Percentiles rank a stretch among this genome's conserved stretches.
Evolutionary conservation across 2,888 invertebrate genomes (phyloP).

Genomic region (Aleiodes leptofemur): DNA sequence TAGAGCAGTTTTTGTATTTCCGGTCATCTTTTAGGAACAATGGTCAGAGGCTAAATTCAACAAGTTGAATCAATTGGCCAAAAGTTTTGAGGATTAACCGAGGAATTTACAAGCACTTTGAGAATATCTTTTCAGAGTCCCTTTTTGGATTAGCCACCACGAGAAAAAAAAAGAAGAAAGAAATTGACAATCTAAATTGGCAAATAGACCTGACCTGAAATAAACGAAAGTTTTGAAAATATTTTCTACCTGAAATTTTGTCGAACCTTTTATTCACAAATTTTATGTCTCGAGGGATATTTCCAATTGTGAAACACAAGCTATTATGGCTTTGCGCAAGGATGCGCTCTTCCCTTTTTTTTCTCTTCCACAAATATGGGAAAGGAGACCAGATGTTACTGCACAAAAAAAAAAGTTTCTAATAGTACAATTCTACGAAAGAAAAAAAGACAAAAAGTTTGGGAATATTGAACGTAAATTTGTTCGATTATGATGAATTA

Average conservation of each 20-base stretch:
- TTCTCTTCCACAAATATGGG: neutral
- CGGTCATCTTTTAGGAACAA: constrained; percentile 14
- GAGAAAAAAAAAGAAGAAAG: constrained; percentile 5
- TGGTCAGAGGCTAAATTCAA: neutral
- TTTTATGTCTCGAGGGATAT: neutral
- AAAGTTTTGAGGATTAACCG: constrained; percentile 1
- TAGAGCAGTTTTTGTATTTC: constrained; percentile 6
- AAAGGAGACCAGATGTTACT: neutral
- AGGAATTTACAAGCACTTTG: constrained; percentile 21
- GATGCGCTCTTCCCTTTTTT: neutral
- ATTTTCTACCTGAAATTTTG: neutral
- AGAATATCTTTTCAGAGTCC: neutral
- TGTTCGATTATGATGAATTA: too few species aligned
- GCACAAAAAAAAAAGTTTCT: neutral
- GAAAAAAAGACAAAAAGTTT: too few species aligned
- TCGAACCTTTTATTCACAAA: neutral
- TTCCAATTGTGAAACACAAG: neutral
- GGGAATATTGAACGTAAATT: too few species aligned
- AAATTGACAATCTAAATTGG: neutral
- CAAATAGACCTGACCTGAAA: neutral
- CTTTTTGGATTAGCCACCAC: neutral
- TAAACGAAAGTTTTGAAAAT: too few species aligned
- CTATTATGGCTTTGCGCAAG: constrained; percentile 8
- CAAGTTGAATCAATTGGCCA: neutral
- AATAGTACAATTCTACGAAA: neutral